Conservation (phyloP, 2,888 invertebrate genomes). For the Noctua janthina region DNA sequence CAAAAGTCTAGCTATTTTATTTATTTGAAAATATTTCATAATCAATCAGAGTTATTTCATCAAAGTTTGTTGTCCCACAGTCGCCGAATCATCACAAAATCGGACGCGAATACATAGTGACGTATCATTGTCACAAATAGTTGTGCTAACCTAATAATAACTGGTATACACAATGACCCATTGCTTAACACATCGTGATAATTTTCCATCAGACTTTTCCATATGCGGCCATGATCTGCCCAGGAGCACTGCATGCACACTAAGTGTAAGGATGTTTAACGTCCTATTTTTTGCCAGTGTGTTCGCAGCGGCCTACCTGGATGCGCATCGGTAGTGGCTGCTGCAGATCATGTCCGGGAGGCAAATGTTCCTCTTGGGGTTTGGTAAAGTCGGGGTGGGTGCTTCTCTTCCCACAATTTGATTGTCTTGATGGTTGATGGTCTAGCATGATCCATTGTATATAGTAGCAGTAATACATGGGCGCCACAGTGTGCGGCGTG, state of each 20-base stretch:
- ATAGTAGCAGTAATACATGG: slow-evolving; percentile 48
- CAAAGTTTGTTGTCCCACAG: slow-evolving; percentile 11
- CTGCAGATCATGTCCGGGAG: background rate
- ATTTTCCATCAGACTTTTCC: background rate
- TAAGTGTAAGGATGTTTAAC: background rate
- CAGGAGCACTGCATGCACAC: background rate
- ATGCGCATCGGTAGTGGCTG: background rate
- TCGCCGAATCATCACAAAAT: slow-evolving; percentile 41
- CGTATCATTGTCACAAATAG: slow-evolving; percentile 45
- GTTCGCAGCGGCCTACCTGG: background rate
- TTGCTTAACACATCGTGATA: background rate
- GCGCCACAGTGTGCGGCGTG: background rate
- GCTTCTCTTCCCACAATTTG: background rate
- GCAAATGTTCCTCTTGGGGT: background rate
- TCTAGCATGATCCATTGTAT: slow-evolving; percentile 37
- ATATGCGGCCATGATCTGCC: background rate
- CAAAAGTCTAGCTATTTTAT: background rate
- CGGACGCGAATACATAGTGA: slow-evolving; percentile 59
- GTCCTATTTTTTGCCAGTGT: background rate
- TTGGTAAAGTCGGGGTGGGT: background rate
- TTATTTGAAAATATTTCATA: background rate
- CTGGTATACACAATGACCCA: slow-evolving; percentile 46
- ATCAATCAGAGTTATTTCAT: background rate
- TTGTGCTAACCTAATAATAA: slow-evolving; percentile 57
- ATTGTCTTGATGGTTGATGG: background rate